Conservation (phyloP, 2,888 invertebrate species). For the Bursaphelenchus okinawaensis region DNA sequence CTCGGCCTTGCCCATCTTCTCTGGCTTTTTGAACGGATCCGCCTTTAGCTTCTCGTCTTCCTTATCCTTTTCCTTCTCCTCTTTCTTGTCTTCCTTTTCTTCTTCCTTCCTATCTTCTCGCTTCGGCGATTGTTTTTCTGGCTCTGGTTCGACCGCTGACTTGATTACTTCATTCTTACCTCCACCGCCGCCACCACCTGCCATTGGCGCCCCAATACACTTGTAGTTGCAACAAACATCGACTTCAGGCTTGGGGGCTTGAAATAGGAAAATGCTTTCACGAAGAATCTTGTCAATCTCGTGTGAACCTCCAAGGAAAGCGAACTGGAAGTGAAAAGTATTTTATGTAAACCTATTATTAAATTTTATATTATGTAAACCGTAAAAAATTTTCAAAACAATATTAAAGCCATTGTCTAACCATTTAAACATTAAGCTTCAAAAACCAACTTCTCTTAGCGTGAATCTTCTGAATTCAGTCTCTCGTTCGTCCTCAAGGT, state of each 20-base stretch:
- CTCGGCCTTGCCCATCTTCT: constrained; percentile 27
- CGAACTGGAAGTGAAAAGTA: not conserved
- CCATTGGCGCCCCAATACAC: too few species aligned
- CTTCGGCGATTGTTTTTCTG: not conserved
- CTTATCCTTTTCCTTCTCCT: not conserved
- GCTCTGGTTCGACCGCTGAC: not conserved
- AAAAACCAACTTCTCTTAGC: constrained; percentile 1
- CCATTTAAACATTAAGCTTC: not conserved
- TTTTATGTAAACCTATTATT: not conserved
- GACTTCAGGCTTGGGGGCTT: constrained; percentile 4
- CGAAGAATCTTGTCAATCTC: not conserved
- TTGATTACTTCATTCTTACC: not conserved
- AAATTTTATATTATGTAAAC: not conserved
- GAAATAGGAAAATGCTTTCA: not conserved
- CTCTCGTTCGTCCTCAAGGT: constrained; percentile 9
- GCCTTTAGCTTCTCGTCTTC: not conserved
- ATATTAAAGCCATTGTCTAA: not conserved
- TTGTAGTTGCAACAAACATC: not conserved
- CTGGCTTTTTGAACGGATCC: constrained; percentile 24
- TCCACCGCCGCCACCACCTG: not conserved
- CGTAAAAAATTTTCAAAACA: not conserved
- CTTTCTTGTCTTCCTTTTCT: not conserved
- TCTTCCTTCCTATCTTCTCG: not conserved
- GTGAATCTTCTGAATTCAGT: constrained; percentile 8
- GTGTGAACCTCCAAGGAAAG: not conserved